phyloP scores from a whole-genome alignment of 2,113 vertebrate species.

The Aythya baeri region DNA sequence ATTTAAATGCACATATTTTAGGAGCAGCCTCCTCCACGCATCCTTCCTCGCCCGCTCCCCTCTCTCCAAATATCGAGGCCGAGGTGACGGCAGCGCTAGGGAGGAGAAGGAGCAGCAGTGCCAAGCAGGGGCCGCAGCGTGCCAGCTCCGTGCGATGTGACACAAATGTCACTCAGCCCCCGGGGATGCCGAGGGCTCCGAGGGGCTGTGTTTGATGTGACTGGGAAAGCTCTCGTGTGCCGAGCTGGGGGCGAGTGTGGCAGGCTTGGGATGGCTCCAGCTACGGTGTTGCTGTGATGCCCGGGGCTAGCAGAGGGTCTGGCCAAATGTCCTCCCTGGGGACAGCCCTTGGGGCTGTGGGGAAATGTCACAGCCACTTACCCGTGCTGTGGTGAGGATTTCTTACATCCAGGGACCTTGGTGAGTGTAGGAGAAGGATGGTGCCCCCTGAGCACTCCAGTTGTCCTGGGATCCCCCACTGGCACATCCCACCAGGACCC shows the following conservation, averaged over 20 bases:
- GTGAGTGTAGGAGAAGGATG: neutral
- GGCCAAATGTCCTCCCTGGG: neutral
- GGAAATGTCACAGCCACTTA: neutral
- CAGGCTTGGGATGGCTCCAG: no score
- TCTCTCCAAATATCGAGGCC: neutral
- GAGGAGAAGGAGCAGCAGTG: neutral
- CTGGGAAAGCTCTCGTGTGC: neutral
- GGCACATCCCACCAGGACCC: neutral
- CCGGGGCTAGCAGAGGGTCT: neutral
- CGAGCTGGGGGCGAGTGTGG: neutral
- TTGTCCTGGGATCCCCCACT: no score
- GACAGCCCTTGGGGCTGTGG: neutral
- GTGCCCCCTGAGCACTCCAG: neutral
- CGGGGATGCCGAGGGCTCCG: neutral
- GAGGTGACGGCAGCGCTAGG: neutral
- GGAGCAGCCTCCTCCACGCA: neutral
- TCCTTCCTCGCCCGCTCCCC: neutral
- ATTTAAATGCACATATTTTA: slow-evolving; percentile 64
- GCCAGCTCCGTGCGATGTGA: neutral
- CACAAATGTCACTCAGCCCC: neutral
- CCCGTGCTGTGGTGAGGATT: neutral
- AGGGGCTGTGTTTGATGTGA: neutral
- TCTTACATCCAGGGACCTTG: neutral
- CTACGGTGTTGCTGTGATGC: neutral
- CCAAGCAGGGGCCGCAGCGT: neutral